Conservation (phyloP, 2,888 invertebrate species). For the Dorcus parallelipipedus region DNA sequence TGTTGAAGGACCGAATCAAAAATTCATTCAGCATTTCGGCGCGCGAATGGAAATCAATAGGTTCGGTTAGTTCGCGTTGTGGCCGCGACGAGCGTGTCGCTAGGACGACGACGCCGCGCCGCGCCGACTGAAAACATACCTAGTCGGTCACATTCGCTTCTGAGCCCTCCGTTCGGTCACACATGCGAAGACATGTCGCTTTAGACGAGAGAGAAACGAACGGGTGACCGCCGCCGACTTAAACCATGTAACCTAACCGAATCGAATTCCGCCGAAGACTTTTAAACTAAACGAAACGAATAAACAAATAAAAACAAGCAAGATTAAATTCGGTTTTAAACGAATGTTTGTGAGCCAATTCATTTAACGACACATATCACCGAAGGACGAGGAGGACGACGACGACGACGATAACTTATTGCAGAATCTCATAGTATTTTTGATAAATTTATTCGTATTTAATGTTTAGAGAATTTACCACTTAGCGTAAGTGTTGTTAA, state of each 20-base stretch:
- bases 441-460: constrained; percentile 21
- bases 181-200: constrained; percentile 8
- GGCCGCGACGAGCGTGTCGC: too few species aligned
- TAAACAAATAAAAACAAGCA: neutral
- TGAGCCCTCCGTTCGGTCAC: constrained; percentile 26
- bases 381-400: constrained; percentile 3
- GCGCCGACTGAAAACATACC: constrained; percentile 15
- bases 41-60: too few species aligned
- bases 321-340: neutral
- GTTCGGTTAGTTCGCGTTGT: too few species aligned
- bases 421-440: constrained; percentile 18
- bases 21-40: too few species aligned
- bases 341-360: too few species aligned
- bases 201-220: neutral
- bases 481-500: constrained; percentile 8
- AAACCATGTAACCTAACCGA: neutral
- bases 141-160: constrained; percentile 18
- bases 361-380: neutral
- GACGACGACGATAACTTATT: constrained; percentile 10
- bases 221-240: neutral
- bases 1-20: too few species aligned
- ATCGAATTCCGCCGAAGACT: neutral
- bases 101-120: constrained; percentile 4
- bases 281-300: neutral
- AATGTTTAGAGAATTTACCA: constrained; percentile 19